Conservation (phyloP, 2,888 invertebrate genomes). For the Lasiommata megera region DNA sequence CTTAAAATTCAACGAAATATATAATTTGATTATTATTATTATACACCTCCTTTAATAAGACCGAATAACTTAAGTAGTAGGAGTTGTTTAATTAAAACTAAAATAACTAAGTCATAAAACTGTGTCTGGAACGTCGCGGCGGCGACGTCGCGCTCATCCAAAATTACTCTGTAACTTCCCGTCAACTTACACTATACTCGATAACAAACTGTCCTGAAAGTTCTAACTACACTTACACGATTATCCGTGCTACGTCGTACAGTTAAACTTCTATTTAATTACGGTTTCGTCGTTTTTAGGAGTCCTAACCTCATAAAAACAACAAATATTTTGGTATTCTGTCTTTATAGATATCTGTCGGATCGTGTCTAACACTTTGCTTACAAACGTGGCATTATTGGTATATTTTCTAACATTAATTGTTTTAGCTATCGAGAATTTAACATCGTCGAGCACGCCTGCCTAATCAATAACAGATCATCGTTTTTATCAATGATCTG, state of each 20-base stretch:
- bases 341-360: too few species aligned
- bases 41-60: background rate
- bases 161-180: slow-evolving; percentile 52
- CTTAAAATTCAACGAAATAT: background rate
- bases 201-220: slow-evolving; percentile 51
- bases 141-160: slow-evolving; percentile 37
- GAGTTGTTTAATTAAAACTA: slow-evolving; percentile 57
- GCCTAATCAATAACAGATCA: too few species aligned
- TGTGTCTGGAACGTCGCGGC: slow-evolving; percentile 57
- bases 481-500: too few species aligned
- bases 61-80: slow-evolving; percentile 17
- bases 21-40: slow-evolving; percentile 7
- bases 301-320: too few species aligned
- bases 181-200: slow-evolving; percentile 45
- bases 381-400: too few species aligned
- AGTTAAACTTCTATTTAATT: slow-evolving; percentile 17
- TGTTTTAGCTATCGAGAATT: too few species aligned
- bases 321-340: too few species aligned
- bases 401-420: too few species aligned
- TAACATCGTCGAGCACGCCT: too few species aligned
- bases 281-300: too few species aligned
- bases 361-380: too few species aligned
- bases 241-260: slow-evolving; percentile 38
- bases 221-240: slow-evolving; percentile 52
- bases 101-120: slow-evolving; percentile 56